These are phyloP conservation scores for Hydrotaea cyrtoneurina DNA, from an alignment of 2,888 invertebrate genomes.

Conservation along the genomic window DNA sequence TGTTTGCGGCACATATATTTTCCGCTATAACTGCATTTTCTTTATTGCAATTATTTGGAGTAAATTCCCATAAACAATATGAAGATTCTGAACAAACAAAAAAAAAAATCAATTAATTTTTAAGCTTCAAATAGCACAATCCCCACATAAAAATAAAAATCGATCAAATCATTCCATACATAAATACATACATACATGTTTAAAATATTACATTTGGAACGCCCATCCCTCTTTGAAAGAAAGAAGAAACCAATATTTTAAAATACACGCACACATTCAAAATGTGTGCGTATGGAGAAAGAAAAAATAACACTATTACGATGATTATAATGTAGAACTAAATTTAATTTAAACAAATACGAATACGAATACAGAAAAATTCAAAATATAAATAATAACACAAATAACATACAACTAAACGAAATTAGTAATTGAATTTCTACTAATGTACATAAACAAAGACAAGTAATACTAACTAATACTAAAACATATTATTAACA, in stretches of 20 bases:
- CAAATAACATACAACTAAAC: conserved; percentile 37
- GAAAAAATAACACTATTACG: conserved; percentile 32
- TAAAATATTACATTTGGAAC: background rate
- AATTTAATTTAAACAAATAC: conserved; percentile 33
- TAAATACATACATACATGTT: conserved; percentile 10
- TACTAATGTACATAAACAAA: conserved; percentile 58
- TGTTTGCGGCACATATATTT: too few relatives aligned
- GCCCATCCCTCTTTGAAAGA: conserved; percentile 62
- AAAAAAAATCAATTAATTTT: too few relatives aligned
- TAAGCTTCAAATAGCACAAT: conserved; percentile 47
- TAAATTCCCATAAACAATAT: background rate
- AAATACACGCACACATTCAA: conserved; percentile 32
- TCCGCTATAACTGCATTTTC: too few relatives aligned
- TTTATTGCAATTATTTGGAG: background rate
- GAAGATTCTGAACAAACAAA: conserved; percentile 19
- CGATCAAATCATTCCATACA: conserved; percentile 2
- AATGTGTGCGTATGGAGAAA: conserved; percentile 26
- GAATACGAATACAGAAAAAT: conserved; percentile 3
- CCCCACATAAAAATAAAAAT: background rate
- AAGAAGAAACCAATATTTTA: conserved; percentile 24
- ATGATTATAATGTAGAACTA: conserved; percentile 22
- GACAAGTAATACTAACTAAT: background rate
- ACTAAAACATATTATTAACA: conserved; percentile 24
- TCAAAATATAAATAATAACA: conserved; percentile 35
- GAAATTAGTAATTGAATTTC: conserved; percentile 56